phyloP scores from a whole-genome alignment of 2,797 vertebrate genomes.

The Linurgus olivaceus region DNA sequence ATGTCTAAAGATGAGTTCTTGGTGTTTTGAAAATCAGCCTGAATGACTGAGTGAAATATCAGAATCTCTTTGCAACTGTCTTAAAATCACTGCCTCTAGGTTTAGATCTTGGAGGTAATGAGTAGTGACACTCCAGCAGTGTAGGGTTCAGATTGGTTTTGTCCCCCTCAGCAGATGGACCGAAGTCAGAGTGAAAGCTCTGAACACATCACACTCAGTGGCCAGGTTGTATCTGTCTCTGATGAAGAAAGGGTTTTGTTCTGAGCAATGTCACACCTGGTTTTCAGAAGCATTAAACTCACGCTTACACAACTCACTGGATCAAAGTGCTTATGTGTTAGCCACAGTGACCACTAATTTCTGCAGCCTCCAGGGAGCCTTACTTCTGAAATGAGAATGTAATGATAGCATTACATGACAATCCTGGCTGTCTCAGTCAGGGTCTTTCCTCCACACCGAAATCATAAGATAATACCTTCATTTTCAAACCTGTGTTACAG shows the following conservation, averaged over 20 bases:
- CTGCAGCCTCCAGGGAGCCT: neutral
- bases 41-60: neutral
- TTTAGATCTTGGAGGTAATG: neutral
- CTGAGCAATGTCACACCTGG: neutral
- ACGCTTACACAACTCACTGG: fast-evolving
- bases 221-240: neutral
- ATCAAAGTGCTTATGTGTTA: neutral
- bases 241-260: neutral
- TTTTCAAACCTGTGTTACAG: neutral
- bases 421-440: neutral
- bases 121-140: neutral
- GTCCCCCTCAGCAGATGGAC: neutral
- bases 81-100: neutral
- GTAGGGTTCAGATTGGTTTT: neutral
- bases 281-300: neutral
- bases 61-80: neutral
- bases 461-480: neutral
- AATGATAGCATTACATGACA: neutral
- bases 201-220: neutral
- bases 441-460: neutral
- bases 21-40: neutral
- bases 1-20: neutral
- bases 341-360: neutral
- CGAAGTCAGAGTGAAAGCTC: neutral
- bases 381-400: neutral